Evolutionary conservation across 2,888 invertebrate genomes (phyloP).

Genomic region (Terebella lapidaria): DNA sequence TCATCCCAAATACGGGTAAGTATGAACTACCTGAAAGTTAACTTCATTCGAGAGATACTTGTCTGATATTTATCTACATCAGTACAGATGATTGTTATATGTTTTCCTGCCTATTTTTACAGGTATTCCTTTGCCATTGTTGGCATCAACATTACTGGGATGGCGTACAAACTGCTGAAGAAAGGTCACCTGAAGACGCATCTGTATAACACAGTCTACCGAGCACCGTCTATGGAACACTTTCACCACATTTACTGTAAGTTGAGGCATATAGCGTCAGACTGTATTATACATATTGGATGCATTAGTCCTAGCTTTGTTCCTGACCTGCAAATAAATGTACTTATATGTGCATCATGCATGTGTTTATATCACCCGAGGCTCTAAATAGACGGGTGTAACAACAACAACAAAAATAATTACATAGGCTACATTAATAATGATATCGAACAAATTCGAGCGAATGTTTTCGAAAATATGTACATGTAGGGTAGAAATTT

Average conservation of each 20-base stretch:
- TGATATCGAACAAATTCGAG: too few relatives aligned
- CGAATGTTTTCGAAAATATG: too few relatives aligned
- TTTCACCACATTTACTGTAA: conserved; percentile 89
- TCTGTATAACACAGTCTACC: conserved; percentile 72
- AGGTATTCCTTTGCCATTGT: conserved; percentile 60
- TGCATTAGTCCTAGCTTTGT: too few relatives aligned
- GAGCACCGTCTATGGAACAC: conserved; percentile 54
- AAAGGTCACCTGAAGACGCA: conserved; percentile 82
- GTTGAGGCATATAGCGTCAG: too few relatives aligned
- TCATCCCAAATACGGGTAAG: conserved; percentile 85
- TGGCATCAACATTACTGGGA: conserved; percentile 90
- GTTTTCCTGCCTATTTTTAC: background rate
- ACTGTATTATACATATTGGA: too few relatives aligned
- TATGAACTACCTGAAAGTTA: background rate
- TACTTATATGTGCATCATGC: too few relatives aligned
- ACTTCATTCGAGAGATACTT: background rate
- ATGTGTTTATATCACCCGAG: too few relatives aligned
- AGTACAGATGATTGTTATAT: background rate
- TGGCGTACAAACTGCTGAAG: conserved; percentile 76
- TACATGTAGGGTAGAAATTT: too few relatives aligned
- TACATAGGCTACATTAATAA: too few relatives aligned
- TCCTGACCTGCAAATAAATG: too few relatives aligned
- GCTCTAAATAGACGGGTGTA: too few relatives aligned
- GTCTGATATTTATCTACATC: background rate
- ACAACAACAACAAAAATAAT: too few relatives aligned